Evolutionary conservation across 2,113 vertebrate genomes (phyloP), one percentile per base, ranked within the genome.

Genomic region (Glareola pratincola): DNA sequence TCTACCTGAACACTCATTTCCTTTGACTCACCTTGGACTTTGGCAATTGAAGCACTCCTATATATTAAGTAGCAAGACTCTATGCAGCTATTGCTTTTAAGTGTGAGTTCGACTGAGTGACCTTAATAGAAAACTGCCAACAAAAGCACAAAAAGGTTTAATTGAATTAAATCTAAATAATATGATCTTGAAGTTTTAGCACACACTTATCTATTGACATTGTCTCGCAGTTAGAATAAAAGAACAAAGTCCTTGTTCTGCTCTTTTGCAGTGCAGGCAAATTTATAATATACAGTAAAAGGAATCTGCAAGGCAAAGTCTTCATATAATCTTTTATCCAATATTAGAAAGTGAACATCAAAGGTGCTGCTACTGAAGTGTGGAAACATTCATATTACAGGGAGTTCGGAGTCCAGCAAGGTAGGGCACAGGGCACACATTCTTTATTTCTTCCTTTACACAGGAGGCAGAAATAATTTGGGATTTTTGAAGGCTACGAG

Each of bases 161-260:
- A 96, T 92, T 87, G 26, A 88, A 96, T 97, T 97, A 96, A 88
- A 56, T 36, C 54, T 95, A 97, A 97, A 96, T 96, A 96, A 95
- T 78, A 88, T 45, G 85, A 76, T 92, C 95, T 89, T 85, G 83
- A 95, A 94, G 64, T 81, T 93, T 94, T 89, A 95, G 84, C 51
- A 75, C 76, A 92, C 34, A 9, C 64, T 96, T 94, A 78, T 75
- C 92, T 94, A 92, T 72, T 96, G 95, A 94, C 95, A 92, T 92
- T 94, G 96, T 92, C 86, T 91, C 0, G 0, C 48, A 72, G 83
- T 11, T 66, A 81, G 60, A 59, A 78, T 71, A n/a, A 78, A 77
- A 88, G 94, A 81, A 69, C 37, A 43, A 90, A 95, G 92, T 94
- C 97, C 95, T 94, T 92, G 51, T 57, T 67, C 90, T 76, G 63